Evolutionary conservation across 2,888 invertebrate species (phyloP).

Genomic region (Formica aserva): DNA sequence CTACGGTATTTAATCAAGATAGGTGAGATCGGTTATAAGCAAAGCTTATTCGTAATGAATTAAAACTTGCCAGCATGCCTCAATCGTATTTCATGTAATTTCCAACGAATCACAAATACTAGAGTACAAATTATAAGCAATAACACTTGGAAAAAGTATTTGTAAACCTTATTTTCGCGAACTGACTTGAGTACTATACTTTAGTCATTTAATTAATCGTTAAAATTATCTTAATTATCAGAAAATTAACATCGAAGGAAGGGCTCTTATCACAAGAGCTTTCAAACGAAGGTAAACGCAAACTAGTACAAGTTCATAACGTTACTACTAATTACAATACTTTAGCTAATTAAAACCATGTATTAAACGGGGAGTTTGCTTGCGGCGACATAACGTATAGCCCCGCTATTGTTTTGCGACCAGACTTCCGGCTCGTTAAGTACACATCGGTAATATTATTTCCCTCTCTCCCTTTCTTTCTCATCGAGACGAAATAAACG

Average conservation of each 20-base stretch:
- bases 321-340: slow-evolving; percentile 50
- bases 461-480: not conserved
- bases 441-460: slow-evolving; percentile 22
- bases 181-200: not conserved
- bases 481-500: not conserved
- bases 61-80: not conserved
- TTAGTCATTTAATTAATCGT: slow-evolving; percentile 12
- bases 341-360: slow-evolving; percentile 44
- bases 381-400: slow-evolving; percentile 3
- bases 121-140: not conserved
- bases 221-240: slow-evolving; percentile 29
- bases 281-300: slow-evolving; percentile 23
- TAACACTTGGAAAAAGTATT: not conserved
- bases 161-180: not conserved
- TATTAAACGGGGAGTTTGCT: slow-evolving; percentile 30
- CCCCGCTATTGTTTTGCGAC: slow-evolving; percentile 29
- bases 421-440: slow-evolving; percentile 27
- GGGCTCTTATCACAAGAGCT: slow-evolving; percentile 6
- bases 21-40: not conserved
- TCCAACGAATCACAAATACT: not conserved
- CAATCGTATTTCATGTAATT: slow-evolving; percentile 25
- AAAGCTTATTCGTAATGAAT: slow-evolving; percentile 14
- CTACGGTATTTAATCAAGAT: not conserved
- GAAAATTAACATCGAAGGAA: slow-evolving; percentile 12
- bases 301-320: slow-evolving; percentile 34